Conservation (phyloP, 2,888 invertebrate genomes). For the Tortrix viridana region DNA sequence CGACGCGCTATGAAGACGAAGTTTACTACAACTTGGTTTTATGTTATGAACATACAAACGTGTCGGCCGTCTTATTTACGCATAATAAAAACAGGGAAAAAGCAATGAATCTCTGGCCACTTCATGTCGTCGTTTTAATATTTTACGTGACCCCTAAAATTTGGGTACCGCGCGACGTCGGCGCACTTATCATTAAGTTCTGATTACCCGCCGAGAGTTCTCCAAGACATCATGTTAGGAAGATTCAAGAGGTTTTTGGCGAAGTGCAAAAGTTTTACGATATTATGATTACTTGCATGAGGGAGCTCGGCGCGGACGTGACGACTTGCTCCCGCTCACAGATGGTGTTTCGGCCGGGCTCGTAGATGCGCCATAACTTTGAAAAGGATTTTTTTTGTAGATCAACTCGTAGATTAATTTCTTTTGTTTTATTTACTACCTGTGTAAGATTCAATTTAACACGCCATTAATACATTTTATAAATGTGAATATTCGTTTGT, state of each 20-base stretch:
- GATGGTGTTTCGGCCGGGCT: constrained; percentile 9
- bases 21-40: constrained; percentile 75
- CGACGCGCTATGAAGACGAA: constrained; percentile 60
- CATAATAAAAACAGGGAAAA: constrained; percentile 82
- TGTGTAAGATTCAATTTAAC: no score
- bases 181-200: constrained; percentile 82
- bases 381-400: no score
- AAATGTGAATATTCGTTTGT: no score
- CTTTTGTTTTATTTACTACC: no score
- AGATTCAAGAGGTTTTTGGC: constrained; percentile 73
- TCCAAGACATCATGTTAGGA: constrained; percentile 65
- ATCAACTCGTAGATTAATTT: no score
- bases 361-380: constrained; percentile 18
- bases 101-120: constrained; percentile 83
- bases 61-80: constrained; percentile 77
- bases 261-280: constrained; percentile 83
- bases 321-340: constrained; percentile 46
- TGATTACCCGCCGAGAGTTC: constrained; percentile 77
- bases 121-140: constrained; percentile 82
- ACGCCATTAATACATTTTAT: no score
- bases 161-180: constrained; percentile 67
- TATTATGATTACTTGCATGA: constrained; percentile 81
- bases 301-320: constrained; percentile 61
- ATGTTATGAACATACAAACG: constrained; percentile 78
- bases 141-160: constrained; percentile 84